Evolutionary conservation across 2,888 invertebrate species (phyloP).

Genomic region (Prenolepis imparis): DNA sequence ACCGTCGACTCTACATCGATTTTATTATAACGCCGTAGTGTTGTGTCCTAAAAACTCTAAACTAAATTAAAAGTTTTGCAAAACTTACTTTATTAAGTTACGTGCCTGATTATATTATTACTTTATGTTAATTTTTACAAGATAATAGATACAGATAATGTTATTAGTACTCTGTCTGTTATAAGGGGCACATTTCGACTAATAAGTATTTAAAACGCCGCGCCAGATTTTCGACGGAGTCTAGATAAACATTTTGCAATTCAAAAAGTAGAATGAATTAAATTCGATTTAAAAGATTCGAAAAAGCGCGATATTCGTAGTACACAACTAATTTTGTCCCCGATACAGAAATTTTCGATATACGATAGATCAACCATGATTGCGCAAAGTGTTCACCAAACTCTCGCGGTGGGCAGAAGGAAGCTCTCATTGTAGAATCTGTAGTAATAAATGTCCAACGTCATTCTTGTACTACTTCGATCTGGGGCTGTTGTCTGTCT

Average conservation of each 20-base stretch:
- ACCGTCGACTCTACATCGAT: constrained; percentile 28
- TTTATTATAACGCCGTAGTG: constrained; percentile 34
- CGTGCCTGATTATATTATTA: constrained; percentile 3
- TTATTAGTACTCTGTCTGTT: neutral
- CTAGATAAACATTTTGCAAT: neutral
- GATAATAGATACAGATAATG: neutral
- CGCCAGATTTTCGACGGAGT: neutral
- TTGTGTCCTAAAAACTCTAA: neutral
- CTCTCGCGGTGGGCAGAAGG: constrained; percentile 46
- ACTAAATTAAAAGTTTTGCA: constrained; percentile 19
- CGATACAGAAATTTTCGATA: constrained; percentile 31
- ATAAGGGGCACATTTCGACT: neutral
- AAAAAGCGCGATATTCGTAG: neutral
- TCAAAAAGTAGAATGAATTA: neutral
- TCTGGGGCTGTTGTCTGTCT: constrained; percentile 63
- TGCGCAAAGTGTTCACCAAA: constrained; percentile 44
- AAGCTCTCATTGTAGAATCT: constrained; percentile 78
- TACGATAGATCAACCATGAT: constrained; percentile 48
- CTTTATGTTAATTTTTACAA: neutral
- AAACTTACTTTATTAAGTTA: constrained; percentile 21
- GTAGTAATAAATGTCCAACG: constrained; percentile 84
- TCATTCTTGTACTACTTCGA: constrained; percentile 76
- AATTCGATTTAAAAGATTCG: neutral
- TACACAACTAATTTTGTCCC: neutral
- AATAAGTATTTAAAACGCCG: neutral